Base-by-base conservation (phyloP, 1,140 invertebrate genomes). In the Camponotus vicinus region DNA sequence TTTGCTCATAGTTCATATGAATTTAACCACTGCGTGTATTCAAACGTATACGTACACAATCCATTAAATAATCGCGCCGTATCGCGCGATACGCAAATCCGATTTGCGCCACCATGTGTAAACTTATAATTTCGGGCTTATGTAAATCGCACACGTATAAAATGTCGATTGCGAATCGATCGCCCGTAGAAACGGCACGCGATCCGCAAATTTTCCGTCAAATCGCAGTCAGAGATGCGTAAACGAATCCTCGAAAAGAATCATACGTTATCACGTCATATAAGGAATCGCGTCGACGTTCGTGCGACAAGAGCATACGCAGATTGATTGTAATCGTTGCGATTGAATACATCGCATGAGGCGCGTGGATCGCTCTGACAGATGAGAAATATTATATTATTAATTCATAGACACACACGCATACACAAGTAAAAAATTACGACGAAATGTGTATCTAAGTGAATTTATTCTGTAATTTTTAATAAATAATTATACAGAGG, bases 1-100 rank as follows among this genome's bases (percentile, higher is more conserved):
- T 88, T 92, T 91, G 90, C 91, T 89, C 90, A 76, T 85, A 76
- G 83, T 89, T 86, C 86, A 86, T 88, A 91, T 92, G 90, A 87
- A 87, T 90, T 92, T 90, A 89, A 92, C 79, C 91, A 82, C 89
- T 91, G 91, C 84, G 91, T 92, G 88, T 52, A 52, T 90, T 87
- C 82, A 89, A 90, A 90, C 88, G 92, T 92, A 90, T 88, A 91
- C 90, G 83, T 90, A 92, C 85, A 85, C 80, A 90, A 86, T 90
- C 89, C 77, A 73, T 86, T 89, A 91, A 92, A 91, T 89, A 88
- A 91, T 91, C 85, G 78, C 64, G 77, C 85, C 85, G 87, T 52
- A 52, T 52, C 87, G 87, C 77, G 49, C 45, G 84, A 85, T 27
- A 52, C 49, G 70, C 49, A 18, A 34, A 8, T 37, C 69, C 79